Base-by-base conservation (phyloP, 1,140 invertebrate species). In the Orchesella cincta region DNA sequence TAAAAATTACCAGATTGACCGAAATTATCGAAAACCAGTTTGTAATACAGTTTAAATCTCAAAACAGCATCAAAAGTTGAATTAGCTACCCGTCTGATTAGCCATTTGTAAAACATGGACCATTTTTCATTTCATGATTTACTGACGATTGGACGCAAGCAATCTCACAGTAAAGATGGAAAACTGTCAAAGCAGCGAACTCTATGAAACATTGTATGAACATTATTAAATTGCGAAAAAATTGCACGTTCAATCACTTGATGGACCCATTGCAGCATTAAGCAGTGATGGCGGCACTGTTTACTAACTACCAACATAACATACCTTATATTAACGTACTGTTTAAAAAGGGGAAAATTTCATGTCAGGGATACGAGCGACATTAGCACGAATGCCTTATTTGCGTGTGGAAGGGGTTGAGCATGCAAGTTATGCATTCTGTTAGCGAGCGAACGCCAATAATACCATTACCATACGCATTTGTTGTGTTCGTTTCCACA, bases 231-330 rank as follows among this genome's bases (percentile, higher is more conserved):
- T 33, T 67, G 12, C 28, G 8, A 46, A 67, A 67, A 67, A 57
- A 67, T 33, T 67, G 29, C 62, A 67, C 33, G 5, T 67, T 67
- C 62, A 67, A 67, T 31, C 62, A 67, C 62, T 31, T 33, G 62
- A 67, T 67, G 62, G 62, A 67, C 23, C 62, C 33, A 29, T 23
- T 67, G 62, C 29, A 31, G 62, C 29, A 67, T 67, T 67, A 67
- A 67, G 29, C 62, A 67, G 62, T 67, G 62, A 67, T 67, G 1
- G 33, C 14, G 29, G 29, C 26, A 67, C 31, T 67, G n/a, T 33
- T 67, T 12, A 67, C 14, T 67, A 67, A 67, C 62, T 33, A 29
- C n/a, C 8, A 29, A 26, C 23, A 67, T 33, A 31, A 62, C 54
- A 62, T 28, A n/a, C 54, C 8, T n/a, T n/a, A 62, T 62, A 46